Evolutionary conservation across 2,113 vertebrate genomes (phyloP).

Genomic region (Myiozetetes cayanensis): DNA sequence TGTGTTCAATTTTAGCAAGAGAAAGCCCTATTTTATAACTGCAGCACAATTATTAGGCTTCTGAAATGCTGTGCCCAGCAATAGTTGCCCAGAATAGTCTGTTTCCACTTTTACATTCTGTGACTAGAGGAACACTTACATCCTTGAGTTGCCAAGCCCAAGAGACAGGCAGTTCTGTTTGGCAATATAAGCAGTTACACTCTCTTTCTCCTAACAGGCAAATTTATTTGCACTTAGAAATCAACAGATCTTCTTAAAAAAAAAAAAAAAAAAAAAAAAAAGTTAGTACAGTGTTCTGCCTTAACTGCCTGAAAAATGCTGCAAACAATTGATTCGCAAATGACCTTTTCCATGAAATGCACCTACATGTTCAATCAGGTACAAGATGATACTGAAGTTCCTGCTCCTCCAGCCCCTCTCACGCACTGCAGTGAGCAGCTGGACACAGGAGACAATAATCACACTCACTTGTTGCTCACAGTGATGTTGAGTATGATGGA

Average conservation of each 20-base stretch:
- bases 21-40: background rate
- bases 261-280: background rate
- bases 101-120: background rate
- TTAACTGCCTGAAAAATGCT: background rate
- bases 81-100: background rate
- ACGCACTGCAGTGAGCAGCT: background rate
- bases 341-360: background rate
- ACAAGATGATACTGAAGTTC: background rate
- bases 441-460: background rate
- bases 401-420: background rate
- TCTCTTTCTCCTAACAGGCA: background rate
- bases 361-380: background rate
- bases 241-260: background rate
- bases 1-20: accelerated
- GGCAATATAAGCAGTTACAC: background rate
- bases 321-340: background rate
- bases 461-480: background rate
- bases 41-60: background rate
- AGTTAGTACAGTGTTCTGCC: background rate
- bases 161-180: background rate
- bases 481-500: background rate
- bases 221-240: background rate
- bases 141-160: background rate
- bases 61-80: background rate
- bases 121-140: background rate